Conservation (phyloP, 2,113 vertebrate species). For the Scalopus aquaticus region DNA sequence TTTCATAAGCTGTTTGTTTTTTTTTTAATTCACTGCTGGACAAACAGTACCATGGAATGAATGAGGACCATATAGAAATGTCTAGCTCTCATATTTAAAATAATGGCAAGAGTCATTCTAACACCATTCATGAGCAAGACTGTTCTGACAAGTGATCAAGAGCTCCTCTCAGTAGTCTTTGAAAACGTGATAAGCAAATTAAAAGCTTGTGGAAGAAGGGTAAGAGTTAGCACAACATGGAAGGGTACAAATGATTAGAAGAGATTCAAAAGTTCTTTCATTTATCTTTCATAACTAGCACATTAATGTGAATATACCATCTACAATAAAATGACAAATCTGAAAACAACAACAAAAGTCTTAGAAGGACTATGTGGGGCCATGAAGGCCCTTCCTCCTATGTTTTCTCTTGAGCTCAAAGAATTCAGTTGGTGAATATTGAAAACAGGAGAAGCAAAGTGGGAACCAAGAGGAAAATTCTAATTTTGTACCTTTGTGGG, state of each 20-base stretch:
- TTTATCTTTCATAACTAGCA: neutral
- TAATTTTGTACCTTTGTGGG: conserved; percentile 59
- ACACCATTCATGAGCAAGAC: neutral
- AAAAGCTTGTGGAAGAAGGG: neutral
- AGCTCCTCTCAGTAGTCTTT: neutral
- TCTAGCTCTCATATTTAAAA: neutral
- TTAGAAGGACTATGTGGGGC: neutral
- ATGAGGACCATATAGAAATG: neutral
- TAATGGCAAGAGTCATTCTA: conserved; percentile 8
- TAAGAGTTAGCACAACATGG: neutral
- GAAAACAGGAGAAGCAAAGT: neutral
- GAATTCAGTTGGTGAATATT: neutral
- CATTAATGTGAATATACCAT: neutral
- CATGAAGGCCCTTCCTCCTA: neutral
- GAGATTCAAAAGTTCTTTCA: neutral
- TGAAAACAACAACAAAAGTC: neutral
- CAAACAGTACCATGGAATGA: neutral
- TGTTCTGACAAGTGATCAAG: neutral
- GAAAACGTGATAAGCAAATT: neutral
- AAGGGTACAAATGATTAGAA: neutral
- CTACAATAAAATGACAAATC: neutral
- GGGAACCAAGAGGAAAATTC: conserved; percentile 16
- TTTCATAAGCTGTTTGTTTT: neutral
- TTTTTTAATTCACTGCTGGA: neutral
- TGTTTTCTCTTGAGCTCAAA: neutral